A percentile compares a stretch with the other conserved stretches of the same genome.
These are phyloP conservation scores for Chloromyia formosa DNA, from an alignment of 2,888 invertebrate genomes.

Conservation along the genomic window DNA sequence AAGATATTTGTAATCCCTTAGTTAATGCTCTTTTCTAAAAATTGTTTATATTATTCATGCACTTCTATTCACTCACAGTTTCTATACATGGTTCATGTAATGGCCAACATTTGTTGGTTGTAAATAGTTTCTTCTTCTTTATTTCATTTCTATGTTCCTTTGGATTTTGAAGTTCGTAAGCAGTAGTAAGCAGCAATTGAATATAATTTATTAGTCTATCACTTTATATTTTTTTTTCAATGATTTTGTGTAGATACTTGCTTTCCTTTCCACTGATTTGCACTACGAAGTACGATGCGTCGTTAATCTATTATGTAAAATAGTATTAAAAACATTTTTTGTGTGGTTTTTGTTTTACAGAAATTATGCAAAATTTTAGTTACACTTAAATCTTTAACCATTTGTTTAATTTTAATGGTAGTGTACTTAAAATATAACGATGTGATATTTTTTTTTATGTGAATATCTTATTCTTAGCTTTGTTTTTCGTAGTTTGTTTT, in stretches of 20 bases:
- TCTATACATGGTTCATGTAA: slow-evolving; percentile 20
- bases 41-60: background rate
- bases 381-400: slow-evolving; percentile 9
- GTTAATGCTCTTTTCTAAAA: slow-evolving; percentile 13
- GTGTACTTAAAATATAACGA: slow-evolving; percentile 38
- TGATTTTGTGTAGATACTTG: background rate
- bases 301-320: slow-evolving; percentile 20
- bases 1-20: background rate
- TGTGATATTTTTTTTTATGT: slow-evolving; percentile 35
- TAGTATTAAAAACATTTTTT: slow-evolving; percentile 18
- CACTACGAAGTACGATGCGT: background rate
- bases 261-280: no score
- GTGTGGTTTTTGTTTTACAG: slow-evolving; percentile 26
- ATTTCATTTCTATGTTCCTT: background rate
- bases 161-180: slow-evolving; percentile 6
- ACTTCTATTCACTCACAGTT: slow-evolving; percentile 14
- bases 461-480: slow-evolving; percentile 25
- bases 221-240: background rate
- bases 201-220: slow-evolving; percentile 9
- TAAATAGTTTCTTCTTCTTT: background rate
- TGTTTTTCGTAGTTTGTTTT: slow-evolving; percentile 20
- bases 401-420: slow-evolving; percentile 15
- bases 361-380: slow-evolving; percentile 19
- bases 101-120: no score
- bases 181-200: slow-evolving; percentile 14